These are phyloP conservation scores for Syncerus caffer DNA, from an alignment of 2,797 vertebrate genomes.

Conservation along the genomic window DNA sequence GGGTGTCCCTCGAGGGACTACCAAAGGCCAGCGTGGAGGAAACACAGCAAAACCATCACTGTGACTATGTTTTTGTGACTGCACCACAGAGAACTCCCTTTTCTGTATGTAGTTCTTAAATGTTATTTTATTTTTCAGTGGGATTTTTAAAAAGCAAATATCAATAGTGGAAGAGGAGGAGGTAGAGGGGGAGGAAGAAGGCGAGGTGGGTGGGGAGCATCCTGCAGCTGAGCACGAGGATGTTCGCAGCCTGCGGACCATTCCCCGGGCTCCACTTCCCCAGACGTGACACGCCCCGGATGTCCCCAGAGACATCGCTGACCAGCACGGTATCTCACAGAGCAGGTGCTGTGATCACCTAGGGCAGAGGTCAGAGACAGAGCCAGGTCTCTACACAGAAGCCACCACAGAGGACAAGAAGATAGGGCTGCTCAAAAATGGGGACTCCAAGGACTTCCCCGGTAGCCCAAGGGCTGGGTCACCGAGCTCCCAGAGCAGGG, in stretches of 20 bases:
- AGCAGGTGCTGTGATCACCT: fast-evolving
- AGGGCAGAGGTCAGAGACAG: background rate
- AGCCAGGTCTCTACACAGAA: background rate
- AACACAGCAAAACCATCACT: background rate
- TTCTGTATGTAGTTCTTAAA: background rate
- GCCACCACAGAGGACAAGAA: background rate
- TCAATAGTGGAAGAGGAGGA: background rate
- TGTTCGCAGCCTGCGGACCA: fast-evolving
- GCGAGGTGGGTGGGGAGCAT: background rate
- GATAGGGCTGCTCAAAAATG: background rate
- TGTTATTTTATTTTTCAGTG: background rate
- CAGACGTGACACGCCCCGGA: background rate
- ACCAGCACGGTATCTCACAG: no score
- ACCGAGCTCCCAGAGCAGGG: background rate
- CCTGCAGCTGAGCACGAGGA: background rate
- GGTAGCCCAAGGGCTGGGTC: background rate
- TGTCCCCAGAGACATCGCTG: fast-evolving
- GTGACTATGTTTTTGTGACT: fast-evolving
- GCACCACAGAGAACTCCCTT: background rate
- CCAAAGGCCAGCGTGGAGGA: background rate
- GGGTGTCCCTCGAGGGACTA: no score
- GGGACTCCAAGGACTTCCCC: background rate
- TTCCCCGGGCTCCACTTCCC: background rate
- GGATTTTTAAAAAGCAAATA: background rate
- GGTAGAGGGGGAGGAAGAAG: background rate